phyloP scores from a whole-genome alignment of 2,113 vertebrate species.

The Pomatostomus ruficeps region DNA sequence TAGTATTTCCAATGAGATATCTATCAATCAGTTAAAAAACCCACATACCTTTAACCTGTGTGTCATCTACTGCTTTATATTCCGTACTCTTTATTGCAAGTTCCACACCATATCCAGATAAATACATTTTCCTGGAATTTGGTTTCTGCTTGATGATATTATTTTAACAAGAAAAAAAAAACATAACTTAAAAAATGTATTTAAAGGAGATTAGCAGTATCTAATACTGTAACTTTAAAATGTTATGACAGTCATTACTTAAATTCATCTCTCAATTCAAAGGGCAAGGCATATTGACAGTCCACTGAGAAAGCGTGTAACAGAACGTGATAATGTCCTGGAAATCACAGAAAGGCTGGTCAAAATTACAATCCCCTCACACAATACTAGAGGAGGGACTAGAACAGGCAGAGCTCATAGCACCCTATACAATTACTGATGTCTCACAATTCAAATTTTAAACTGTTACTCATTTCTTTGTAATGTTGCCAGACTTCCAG shows the following conservation, averaged over 20 bases:
- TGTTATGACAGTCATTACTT: background rate
- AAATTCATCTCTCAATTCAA: background rate
- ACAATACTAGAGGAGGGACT: background rate
- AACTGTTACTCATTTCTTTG: background rate
- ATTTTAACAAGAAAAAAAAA: constrained; percentile 7
- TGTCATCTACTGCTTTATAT: constrained; percentile 94
- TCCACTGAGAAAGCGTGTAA: background rate
- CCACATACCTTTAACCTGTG: constrained; percentile 82
- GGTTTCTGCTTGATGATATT: constrained; percentile 73
- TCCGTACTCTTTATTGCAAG: constrained; percentile 96
- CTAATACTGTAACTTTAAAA: background rate
- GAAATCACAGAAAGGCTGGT: background rate
- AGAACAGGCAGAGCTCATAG: background rate
- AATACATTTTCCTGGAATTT: constrained; percentile 79
- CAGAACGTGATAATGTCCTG: background rate
- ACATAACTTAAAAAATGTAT: background rate
- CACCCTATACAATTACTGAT: background rate
- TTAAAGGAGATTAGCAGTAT: background rate
- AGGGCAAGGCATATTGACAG: background rate
- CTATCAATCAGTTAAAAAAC: background rate
- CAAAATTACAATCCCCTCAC: background rate
- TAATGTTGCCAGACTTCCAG: background rate
- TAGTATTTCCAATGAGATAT: background rate
- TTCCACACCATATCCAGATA: constrained; percentile 96
- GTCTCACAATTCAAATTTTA: background rate